Conservation (phyloP, 2,797 vertebrate genomes). For the Hydrolagus colliei region DNA sequence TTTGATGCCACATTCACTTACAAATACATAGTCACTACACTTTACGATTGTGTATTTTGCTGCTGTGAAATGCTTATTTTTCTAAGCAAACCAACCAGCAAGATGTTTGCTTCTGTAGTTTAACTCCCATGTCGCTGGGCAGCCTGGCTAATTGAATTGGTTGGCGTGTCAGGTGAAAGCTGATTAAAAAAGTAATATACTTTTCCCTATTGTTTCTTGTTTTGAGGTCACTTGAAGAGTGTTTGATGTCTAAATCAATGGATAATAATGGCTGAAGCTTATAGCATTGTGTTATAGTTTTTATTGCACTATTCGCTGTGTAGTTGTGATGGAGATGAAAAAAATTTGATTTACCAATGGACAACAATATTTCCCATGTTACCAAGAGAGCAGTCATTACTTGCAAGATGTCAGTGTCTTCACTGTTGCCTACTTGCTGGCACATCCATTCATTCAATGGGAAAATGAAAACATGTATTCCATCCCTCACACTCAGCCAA, state of each 20-base stretch:
- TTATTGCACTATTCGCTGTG: background rate
- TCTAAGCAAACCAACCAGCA: background rate
- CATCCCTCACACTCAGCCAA: background rate
- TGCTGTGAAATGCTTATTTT: no score
- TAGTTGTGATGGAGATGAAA: constrained; percentile 13
- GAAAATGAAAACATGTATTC: constrained; percentile 18
- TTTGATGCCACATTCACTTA: no score
- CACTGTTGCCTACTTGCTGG: background rate
- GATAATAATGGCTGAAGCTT: constrained; percentile 5
- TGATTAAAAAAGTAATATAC: background rate
- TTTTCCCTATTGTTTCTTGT: background rate
- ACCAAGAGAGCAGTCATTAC: background rate
- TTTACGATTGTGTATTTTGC: no score
- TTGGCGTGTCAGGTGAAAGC: background rate
- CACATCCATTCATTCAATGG: background rate
- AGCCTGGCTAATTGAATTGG: background rate
- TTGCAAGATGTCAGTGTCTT: background rate
- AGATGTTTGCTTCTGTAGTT: background rate
- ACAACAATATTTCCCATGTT: background rate
- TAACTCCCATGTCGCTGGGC: background rate
- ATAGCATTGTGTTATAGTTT: constrained; percentile 12
- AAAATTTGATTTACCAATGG: constrained; percentile 13
- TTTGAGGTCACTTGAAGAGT: background rate
- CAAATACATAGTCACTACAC: no score
- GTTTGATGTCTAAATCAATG: constrained; percentile 9